These are phyloP conservation scores for Synanthedon myopaeformis DNA, from an alignment of 2,888 invertebrate species.

Conservation along the genomic window DNA sequence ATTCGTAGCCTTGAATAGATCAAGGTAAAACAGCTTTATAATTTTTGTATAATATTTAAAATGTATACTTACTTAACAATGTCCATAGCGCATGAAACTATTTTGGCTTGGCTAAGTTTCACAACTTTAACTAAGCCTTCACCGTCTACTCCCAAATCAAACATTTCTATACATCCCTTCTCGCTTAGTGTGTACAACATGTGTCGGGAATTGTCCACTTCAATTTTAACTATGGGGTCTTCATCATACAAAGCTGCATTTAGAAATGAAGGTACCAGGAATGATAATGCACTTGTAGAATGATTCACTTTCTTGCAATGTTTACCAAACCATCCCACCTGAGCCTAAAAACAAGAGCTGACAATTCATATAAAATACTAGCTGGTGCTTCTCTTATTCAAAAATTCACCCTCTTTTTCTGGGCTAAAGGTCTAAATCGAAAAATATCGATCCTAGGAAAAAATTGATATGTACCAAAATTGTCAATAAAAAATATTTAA, in stretches of 20 bases:
- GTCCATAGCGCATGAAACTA: slow-evolving; percentile 81
- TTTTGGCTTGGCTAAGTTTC: slow-evolving; percentile 78
- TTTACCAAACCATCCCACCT: slow-evolving; percentile 94
- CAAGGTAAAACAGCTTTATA: too few species aligned
- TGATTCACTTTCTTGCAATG: slow-evolving; percentile 96
- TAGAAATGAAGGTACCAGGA: slow-evolving; percentile 89
- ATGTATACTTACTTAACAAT: slow-evolving; percentile 79
- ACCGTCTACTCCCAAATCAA: slow-evolving; percentile 87
- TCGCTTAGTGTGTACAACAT: slow-evolving; percentile 92
- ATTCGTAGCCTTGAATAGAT: too few species aligned
- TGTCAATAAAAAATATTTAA: too few species aligned
- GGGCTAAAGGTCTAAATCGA: too few species aligned
- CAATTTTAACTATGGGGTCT: slow-evolving; percentile 90
- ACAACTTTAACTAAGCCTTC: slow-evolving; percentile 78
- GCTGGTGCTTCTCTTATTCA: too few species aligned
- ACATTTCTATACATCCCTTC: slow-evolving; percentile 89
- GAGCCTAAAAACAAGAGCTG: slow-evolving; percentile 64
- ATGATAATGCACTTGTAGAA: slow-evolving; percentile 88
- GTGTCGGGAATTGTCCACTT: slow-evolving; percentile 88
- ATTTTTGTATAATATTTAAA: too few species aligned
- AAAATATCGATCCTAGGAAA: too few species aligned
- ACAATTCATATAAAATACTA: too few species aligned
- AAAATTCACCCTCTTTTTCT: too few species aligned
- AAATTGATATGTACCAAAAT: too few species aligned
- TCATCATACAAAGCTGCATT: slow-evolving; percentile 87